Evolutionary conservation across 2,797 vertebrate genomes (phyloP).

Genomic region (Chrosomus eos): DNA sequence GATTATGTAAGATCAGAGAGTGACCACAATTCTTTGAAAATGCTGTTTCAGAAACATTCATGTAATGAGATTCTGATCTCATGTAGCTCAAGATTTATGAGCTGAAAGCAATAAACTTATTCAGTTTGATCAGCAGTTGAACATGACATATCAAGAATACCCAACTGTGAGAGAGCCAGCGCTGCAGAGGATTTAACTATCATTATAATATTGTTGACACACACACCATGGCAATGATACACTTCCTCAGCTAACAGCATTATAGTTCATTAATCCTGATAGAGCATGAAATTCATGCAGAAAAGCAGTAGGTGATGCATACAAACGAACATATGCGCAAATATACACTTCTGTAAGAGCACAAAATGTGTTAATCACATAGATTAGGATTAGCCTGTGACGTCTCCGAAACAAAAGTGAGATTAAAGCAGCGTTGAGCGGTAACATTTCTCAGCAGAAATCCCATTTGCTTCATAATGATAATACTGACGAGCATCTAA

Average conservation of each 20-base stretch:
- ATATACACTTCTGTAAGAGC: slow-evolving; percentile 34
- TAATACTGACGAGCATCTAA: slow-evolving; percentile 47
- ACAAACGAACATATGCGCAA: slow-evolving; percentile 17
- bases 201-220: slow-evolving; percentile 38
- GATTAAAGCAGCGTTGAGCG: slow-evolving; percentile 30
- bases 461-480: slow-evolving; percentile 53
- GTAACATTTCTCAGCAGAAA: slow-evolving; percentile 42
- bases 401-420: slow-evolving; percentile 49
- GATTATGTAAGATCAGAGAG: slow-evolving; percentile 1
- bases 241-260: slow-evolving; percentile 42
- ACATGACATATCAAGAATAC: slow-evolving; percentile 24
- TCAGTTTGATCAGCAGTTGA: slow-evolving; percentile 30
- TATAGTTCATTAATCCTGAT: slow-evolving; percentile 47
- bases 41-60: slow-evolving; percentile 7
- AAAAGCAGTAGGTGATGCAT: slow-evolving; percentile 12
- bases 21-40: slow-evolving; percentile 12
- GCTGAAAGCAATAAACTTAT: slow-evolving; percentile 25
- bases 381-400: slow-evolving; percentile 52
- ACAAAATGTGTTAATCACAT: slow-evolving; percentile 39
- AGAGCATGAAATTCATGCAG: slow-evolving; percentile 23
- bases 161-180: slow-evolving; percentile 21
- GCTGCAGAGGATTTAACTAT: slow-evolving; percentile 25
- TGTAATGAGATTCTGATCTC: slow-evolving; percentile 24
- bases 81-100: slow-evolving; percentile 2
- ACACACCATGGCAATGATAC: slow-evolving; percentile 17